Percentiles rank a stretch among this genome's conserved stretches.
Evolutionary conservation across 2,113 vertebrate species (phyloP).

Genomic region (Pristiophorus japonicus): DNA sequence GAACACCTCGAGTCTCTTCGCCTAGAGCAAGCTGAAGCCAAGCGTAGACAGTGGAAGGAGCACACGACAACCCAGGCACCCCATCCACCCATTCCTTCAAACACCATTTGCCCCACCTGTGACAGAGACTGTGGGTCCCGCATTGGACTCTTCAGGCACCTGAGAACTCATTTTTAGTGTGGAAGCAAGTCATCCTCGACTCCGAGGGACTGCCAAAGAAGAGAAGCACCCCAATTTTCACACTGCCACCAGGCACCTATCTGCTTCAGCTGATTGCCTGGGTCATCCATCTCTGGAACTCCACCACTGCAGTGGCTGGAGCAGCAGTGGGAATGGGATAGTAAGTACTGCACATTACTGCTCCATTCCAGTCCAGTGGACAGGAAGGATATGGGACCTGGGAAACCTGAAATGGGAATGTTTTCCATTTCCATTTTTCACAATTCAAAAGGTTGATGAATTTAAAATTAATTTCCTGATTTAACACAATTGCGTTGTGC

Average conservation of each 20-base stretch:
- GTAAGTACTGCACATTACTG: not conserved
- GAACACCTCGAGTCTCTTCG: too few species aligned
- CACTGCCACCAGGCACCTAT: not conserved
- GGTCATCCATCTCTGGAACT: not conserved
- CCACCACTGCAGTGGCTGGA: not conserved
- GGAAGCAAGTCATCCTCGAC: too few species aligned
- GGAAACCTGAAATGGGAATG: not conserved
- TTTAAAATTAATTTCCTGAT: not conserved
- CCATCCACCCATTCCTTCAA: too few species aligned
- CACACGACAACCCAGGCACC: too few species aligned
- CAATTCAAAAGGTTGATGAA: not conserved
- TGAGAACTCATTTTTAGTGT: too few species aligned
- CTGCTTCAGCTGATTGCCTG: not conserved
- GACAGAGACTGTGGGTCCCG: too few species aligned
- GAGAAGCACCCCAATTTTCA: not conserved
- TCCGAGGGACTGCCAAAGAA: too few species aligned
- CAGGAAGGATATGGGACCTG: not conserved
- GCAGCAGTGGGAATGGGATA: not conserved
- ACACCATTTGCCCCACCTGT: too few species aligned
- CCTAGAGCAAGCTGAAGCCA: too few species aligned
- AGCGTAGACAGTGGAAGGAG: too few species aligned
- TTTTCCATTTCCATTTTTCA: not conserved
- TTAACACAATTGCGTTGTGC: not conserved
- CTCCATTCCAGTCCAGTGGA: not conserved
- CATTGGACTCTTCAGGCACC: too few species aligned